These are phyloP conservation scores for Austrolebias charrua DNA, from an alignment of 2,797 vertebrate species.

Conservation along the genomic window DNA sequence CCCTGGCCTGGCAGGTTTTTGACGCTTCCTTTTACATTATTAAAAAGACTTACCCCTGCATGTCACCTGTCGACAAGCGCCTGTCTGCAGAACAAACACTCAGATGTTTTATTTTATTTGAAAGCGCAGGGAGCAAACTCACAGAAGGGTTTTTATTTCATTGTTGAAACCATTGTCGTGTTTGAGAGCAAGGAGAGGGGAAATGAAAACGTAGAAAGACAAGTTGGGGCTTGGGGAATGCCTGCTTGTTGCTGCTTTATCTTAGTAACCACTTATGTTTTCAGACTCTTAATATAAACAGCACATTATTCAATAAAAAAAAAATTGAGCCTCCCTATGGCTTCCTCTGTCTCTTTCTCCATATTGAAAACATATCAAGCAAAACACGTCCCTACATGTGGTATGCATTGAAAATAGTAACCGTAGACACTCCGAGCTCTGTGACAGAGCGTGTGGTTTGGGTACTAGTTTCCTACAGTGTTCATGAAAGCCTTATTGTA, in stretches of 20 bases:
- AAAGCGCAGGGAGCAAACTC: slow-evolving; percentile 44
- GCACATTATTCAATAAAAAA: slow-evolving; percentile 43
- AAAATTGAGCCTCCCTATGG: slow-evolving; percentile 18
- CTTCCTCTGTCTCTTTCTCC: slow-evolving; percentile 38
- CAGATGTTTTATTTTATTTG: slow-evolving; percentile 59
- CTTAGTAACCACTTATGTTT: slow-evolving; percentile 54
- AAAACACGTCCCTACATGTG: slow-evolving; percentile 63
- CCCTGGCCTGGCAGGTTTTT: slow-evolving; percentile 67
- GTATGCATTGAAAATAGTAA: slow-evolving; percentile 67
- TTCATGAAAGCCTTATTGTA: slow-evolving; percentile 73
- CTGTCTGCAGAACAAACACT: slow-evolving; percentile 71
- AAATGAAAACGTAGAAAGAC: slow-evolving; percentile 28
- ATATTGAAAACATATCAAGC: slow-evolving; percentile 65
- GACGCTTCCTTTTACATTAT: slow-evolving; percentile 58
- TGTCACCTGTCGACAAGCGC: slow-evolving; percentile 72
- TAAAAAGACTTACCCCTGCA: slow-evolving; percentile 68
- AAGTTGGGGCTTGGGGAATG: slow-evolving; percentile 37
- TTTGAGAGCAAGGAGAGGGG: slow-evolving; percentile 29
- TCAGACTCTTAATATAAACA: slow-evolving; percentile 49
- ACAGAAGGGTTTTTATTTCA: slow-evolving; percentile 52
- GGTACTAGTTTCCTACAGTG: slow-evolving; percentile 61
- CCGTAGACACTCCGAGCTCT: slow-evolving; percentile 50
- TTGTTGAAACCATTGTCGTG: slow-evolving; percentile 46
- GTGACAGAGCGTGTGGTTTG: slow-evolving; percentile 70
- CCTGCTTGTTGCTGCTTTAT: slow-evolving; percentile 13